These are phyloP conservation scores for Nesidiocoris tenuis DNA, from an alignment of 2,888 invertebrate genomes.

Conservation along the genomic window DNA sequence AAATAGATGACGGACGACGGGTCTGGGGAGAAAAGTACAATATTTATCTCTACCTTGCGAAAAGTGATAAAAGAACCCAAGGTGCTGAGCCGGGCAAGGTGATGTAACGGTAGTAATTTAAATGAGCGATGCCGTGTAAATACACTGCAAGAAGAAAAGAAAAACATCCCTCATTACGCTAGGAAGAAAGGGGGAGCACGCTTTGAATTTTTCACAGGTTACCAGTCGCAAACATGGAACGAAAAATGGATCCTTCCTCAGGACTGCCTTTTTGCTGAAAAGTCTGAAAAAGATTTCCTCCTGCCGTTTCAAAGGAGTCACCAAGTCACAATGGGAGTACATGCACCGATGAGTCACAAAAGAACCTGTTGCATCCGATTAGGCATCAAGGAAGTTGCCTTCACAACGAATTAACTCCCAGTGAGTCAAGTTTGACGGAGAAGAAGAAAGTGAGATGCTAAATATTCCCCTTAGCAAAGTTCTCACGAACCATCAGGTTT, in stretches of 20 bases:
- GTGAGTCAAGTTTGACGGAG: neutral
- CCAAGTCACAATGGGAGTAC: neutral
- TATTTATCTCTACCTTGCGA: neutral
- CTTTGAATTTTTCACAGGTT: slow-evolving; percentile 6
- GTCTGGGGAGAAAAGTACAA: neutral
- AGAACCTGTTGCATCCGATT: neutral
- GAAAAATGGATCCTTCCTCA: slow-evolving; percentile 1
- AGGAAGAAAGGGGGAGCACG: neutral
- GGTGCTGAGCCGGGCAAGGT: neutral
- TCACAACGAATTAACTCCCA: neutral
- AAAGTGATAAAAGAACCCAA: neutral
- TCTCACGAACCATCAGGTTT: neutral
- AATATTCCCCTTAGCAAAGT: too few species aligned
- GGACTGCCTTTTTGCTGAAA: neutral
- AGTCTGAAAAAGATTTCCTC: neutral
- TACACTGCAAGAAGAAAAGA: slow-evolving; percentile 34
- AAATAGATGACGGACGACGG: neutral
- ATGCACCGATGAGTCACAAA: neutral
- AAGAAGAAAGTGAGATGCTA: neutral
- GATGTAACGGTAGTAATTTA: slow-evolving; percentile 30
- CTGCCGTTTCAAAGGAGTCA: neutral
- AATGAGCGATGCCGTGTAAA: slow-evolving; percentile 41
- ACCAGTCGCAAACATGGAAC: neutral
- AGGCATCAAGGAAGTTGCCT: neutral
- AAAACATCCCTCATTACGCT: slow-evolving; percentile 5